Evolutionary conservation across 2,797 vertebrate genomes (phyloP).

Genomic region (Thaleichthys pacificus): DNA sequence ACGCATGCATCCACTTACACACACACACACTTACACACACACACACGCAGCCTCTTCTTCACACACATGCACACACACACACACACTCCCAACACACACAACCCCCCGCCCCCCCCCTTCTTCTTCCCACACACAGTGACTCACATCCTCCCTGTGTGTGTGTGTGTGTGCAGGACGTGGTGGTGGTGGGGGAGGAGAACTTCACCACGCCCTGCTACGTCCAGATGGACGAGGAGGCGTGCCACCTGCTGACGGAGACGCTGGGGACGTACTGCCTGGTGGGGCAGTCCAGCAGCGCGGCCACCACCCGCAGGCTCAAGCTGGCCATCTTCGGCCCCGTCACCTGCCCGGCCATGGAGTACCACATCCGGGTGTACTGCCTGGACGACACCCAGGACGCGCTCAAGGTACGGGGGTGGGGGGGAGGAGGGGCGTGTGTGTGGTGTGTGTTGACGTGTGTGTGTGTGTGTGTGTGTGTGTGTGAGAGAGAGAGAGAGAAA

Average conservation of each 20-base stretch:
- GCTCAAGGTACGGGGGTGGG: conserved; percentile 81
- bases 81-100: too few species aligned
- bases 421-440: neutral
- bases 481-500: neutral
- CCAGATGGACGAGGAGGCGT: conserved; percentile 92
- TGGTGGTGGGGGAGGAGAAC: conserved; percentile 94
- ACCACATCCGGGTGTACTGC: conserved; percentile 94
- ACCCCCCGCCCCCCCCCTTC: conserved; percentile 5
- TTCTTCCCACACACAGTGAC: neutral
- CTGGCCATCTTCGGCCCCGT: conserved; percentile 93
- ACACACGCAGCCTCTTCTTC: too few species aligned
- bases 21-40: too few species aligned
- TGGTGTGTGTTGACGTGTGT: too few species aligned
- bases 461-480: too few species aligned
- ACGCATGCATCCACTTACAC: too few species aligned
- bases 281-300: conserved; percentile 87
- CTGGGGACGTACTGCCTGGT: conserved; percentile 90
- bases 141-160: conserved; percentile 15
- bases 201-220: conserved; percentile 96
- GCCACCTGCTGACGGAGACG: conserved; percentile 95
- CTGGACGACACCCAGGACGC: conserved; percentile 94
- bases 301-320: conserved; percentile 91
- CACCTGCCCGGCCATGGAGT: conserved; percentile 89
- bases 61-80: too few species aligned
- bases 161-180: conserved; percentile 83